phyloP scores from a whole-genome alignment of 1,140 invertebrate genomes.

The Drosophila bocki region DNA sequence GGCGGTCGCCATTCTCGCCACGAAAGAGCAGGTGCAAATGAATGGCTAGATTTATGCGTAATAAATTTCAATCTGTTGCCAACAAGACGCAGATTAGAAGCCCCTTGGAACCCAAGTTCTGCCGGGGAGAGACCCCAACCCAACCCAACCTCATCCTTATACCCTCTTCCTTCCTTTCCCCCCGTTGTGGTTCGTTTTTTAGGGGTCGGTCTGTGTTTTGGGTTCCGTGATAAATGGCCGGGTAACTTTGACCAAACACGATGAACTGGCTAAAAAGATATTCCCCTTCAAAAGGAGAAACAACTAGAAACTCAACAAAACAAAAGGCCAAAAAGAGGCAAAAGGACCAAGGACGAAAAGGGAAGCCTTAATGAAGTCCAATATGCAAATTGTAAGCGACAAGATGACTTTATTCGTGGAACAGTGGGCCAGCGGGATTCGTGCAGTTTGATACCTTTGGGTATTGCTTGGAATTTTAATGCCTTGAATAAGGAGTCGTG shows the following conservation, averaged over 20 bases:
- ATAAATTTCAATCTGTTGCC: constrained; percentile 85
- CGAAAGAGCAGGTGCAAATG: constrained; percentile 72
- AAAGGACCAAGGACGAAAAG: constrained; percentile 11
- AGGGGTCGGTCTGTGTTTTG: constrained; percentile 27
- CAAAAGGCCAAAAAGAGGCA: neutral
- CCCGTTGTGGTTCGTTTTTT: constrained; percentile 19
- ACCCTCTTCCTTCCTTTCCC: neutral
- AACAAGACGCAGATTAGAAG: constrained; percentile 77
- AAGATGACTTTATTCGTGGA: constrained; percentile 37
- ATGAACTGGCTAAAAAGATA: constrained; percentile 57
- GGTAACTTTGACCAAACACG: constrained; percentile 35
- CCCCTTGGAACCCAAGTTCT: constrained; percentile 14
- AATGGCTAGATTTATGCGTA: constrained; percentile 84
- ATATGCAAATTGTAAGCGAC: constrained; percentile 72
- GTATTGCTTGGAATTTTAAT: neutral
- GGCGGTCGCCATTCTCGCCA: neutral
- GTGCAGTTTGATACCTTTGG: neutral
- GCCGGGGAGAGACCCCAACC: neutral
- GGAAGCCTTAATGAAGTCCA: constrained; percentile 71
- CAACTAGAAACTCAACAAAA: constrained; percentile 6
- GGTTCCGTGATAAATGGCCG: constrained; percentile 50
- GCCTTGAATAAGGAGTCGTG: neutral
- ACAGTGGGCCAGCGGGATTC: neutral
- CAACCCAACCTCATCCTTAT: too few relatives aligned
- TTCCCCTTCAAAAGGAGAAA: neutral